Conservation (phyloP, 2,797 vertebrate species). For the Danio jaintianensis region DNA sequence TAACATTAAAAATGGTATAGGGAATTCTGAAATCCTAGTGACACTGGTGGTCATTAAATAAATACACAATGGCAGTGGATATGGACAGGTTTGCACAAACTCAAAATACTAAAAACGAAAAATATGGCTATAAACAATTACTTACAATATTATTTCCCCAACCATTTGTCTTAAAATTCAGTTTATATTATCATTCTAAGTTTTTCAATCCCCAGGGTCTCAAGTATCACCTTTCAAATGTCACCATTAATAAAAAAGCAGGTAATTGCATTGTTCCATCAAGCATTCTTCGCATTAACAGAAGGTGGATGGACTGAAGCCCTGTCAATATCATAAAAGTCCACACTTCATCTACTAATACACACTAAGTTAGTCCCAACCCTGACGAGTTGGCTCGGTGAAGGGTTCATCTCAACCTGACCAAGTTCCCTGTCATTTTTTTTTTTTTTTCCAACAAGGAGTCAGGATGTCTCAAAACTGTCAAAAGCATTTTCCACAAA, state of each 20-base stretch:
- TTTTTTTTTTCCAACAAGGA: conserved; percentile 70
- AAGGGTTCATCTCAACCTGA: conserved; percentile 79
- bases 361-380: conserved; percentile 53
- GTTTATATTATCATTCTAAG: neutral
- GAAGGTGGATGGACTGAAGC: neutral
- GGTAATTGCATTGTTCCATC: neutral
- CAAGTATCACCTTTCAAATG: neutral
- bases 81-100: too few species aligned
- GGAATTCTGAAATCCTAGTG: too few species aligned
- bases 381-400: conserved; percentile 73
- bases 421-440: conserved; percentile 75
- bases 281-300: neutral
- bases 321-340: conserved; percentile 66
- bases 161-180: neutral
- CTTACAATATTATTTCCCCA: too few species aligned
- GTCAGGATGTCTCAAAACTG: conserved; percentile 82
- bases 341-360: conserved; percentile 11
- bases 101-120: too few species aligned
- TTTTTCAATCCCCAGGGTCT: neutral
- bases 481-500: conserved; percentile 87
- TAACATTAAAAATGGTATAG: too few species aligned
- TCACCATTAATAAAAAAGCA: neutral
- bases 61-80: too few species aligned
- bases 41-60: too few species aligned
- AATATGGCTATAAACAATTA: too few species aligned